Evolutionary conservation across 2,797 vertebrate species (phyloP), one percentile per base, ranked within the genome.

Genomic region (Tokudaia tokunoshimensis): DNA sequence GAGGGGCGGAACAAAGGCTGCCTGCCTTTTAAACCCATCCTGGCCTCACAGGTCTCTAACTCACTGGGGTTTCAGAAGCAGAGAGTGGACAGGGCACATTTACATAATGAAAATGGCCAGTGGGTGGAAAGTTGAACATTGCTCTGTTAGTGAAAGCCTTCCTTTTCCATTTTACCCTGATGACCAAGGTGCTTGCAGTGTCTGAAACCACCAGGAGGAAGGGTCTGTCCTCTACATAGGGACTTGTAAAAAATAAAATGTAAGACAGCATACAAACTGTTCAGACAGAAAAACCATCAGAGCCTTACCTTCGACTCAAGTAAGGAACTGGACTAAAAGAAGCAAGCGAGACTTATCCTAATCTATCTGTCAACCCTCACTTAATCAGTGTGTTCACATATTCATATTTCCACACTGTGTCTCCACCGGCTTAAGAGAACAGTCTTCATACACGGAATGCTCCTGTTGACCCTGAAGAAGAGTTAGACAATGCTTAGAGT

Each of bases 381-480:
- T 24, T 29, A 29, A 9, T 57, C 15, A 34, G 0, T 50, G 72
- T 83, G 67, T 29, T n/a, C 24, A 1, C 44, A 6, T 0, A 6
- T 31, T 90, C 24, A 0, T 50, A 2, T 31, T 59, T 91, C 82
- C 14, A 8, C 34, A 17, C 29, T 0, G 0, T 41, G 2, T 67
- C 79, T 90, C 26, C 52, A 3, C 70, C n/a, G 19, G 31, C 37
- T 81, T 59, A 50, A 37, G 74, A 65, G 78, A n/a, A 5, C 24
- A 37, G 13, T 29, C 26, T 15, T 0, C 31, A 26, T 24, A 34
- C 29, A 7, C 1, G 15, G 50, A 14, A 1, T 6, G 29, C 44
- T 76, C 29, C 5, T 0, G 0, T 5, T 34, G 70, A 44, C 0
- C 0, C 26, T 12, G 0, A 19, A 20, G 24, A 80, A 74, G 31